These are phyloP conservation scores for Netelia melanura DNA, from an alignment of 2,888 invertebrate genomes.

Conservation along the genomic window DNA sequence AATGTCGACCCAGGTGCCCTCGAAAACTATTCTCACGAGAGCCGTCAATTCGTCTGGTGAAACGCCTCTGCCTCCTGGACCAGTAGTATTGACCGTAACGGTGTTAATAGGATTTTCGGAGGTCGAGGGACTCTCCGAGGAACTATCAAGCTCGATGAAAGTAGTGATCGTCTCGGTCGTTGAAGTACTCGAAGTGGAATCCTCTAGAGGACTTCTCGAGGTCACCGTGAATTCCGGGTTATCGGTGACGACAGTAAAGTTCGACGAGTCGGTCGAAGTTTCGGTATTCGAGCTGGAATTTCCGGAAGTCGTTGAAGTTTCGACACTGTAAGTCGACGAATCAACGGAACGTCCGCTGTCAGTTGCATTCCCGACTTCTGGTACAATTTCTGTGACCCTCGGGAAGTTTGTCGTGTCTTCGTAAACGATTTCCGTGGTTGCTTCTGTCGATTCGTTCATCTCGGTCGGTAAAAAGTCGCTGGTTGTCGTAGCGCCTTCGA, in stretches of 20 bases:
- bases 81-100: conserved; percentile 25
- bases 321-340: conserved; percentile 36
- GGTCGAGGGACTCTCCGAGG: conserved; percentile 52
- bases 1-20: conserved; percentile 77
- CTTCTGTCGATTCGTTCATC: conserved; percentile 36
- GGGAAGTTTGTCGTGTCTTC: conserved; percentile 47
- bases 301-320: conserved; percentile 8
- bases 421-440: conserved; percentile 10
- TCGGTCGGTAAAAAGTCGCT: conserved; percentile 26
- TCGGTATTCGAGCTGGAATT: conserved; percentile 17
- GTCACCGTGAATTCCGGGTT: not conserved
- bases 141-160: conserved; percentile 28
- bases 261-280: conserved; percentile 23
- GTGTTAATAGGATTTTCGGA: conserved; percentile 34
- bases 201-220: not conserved
- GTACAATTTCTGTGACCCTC: conserved; percentile 44
- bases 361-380: conserved; percentile 41
- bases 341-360: conserved; percentile 43
- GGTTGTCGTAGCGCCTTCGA: conserved; percentile 33
- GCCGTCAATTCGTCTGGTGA: conserved; percentile 73
- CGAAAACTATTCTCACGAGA: conserved; percentile 79
- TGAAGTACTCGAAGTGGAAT: conserved; percentile 18
- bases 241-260: conserved; percentile 23
- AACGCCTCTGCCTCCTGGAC: conserved; percentile 12
- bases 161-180: conserved; percentile 47